Base-by-base conservation (phyloP, 2,797 vertebrate species). In the Xenopus petersii region DNA sequence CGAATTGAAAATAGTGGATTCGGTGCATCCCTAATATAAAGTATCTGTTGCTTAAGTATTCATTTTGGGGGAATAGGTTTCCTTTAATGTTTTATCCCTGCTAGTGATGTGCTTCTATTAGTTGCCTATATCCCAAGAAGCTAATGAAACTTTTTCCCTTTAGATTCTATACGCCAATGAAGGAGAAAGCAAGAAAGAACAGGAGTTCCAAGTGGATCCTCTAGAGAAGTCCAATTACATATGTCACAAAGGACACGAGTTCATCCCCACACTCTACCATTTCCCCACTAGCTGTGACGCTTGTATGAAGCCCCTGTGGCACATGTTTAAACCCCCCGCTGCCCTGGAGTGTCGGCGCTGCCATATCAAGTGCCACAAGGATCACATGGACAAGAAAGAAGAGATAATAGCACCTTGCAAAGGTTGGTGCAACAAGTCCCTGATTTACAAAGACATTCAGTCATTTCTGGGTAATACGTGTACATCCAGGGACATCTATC, bases 121-220 rank as follows among this genome's bases (percentile, higher is more conserved):
- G 36, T 42, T 42, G 36, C 36, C 36, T 42, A 7, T 42, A 5
- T 42, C 5, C 6, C 36, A 42, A 42, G 36, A 42, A 42, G 5
- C 36, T 42, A 42, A 11, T n/a, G 36, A 9, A 42, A 5, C 1
- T 63, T 66, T 61, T 12, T 68, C 3, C 15, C 70, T 77, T 48
- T 84, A 99, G 97, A 95, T 99, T 81, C 86, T 99, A 2, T 99
- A 99, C 55, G 96, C 94, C 84, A 98, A 98, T 65, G 97, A 99
- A 86, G 97, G 95, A 55, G 97, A 98, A 89, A 95, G 91, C 82
- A 98, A 98, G 80, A 96, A 96, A 55, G 95, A 97, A 1, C 93
- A 91, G 81, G 96, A 98, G 80, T 88, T 90, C 62, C 87, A 86
- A 1, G 86, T 89, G 82, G 98, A 98, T 69, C 84, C 88, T 0